Conservation (phyloP, 2,113 vertebrate species). For the Chinchilla lanigera region DNA sequence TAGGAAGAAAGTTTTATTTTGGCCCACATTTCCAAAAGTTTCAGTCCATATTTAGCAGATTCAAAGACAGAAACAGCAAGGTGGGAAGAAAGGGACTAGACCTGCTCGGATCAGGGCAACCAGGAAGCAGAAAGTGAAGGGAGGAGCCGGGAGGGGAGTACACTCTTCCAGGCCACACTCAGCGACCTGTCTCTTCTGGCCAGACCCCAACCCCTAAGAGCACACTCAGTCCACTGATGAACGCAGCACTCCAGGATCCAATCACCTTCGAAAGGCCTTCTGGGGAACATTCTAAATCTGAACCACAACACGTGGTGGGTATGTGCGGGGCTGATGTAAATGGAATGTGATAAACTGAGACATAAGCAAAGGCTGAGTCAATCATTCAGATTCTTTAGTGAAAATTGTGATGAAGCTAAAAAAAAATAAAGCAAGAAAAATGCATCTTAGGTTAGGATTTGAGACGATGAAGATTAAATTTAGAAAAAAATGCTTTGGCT, state of each 20-base stretch:
- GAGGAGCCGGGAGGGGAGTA: neutral
- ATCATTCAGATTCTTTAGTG: neutral
- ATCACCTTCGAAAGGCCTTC: neutral
- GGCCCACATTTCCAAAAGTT: neutral
- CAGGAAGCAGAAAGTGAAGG: neutral
- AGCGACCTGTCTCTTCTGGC: neutral
- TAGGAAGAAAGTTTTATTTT: neutral
- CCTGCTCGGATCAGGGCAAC: neutral
- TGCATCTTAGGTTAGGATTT: neutral
- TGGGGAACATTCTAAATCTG: neutral
- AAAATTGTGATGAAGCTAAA: neutral
- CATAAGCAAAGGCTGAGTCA: neutral
- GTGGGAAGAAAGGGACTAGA: neutral
- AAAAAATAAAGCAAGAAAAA: neutral
- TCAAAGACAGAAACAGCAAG: neutral
- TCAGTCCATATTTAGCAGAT: neutral
- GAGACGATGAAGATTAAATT: slow-evolving; percentile 9
- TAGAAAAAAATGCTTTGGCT: neutral
- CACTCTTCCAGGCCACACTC: neutral
- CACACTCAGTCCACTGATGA: neutral
- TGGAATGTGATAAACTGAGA: neutral
- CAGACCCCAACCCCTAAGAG: neutral
- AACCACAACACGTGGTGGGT: neutral
- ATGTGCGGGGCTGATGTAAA: neutral
- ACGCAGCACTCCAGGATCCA: neutral